These are phyloP conservation scores for Babyrousa celebensis DNA, from an alignment of 2,797 vertebrate species.

Conservation along the genomic window DNA sequence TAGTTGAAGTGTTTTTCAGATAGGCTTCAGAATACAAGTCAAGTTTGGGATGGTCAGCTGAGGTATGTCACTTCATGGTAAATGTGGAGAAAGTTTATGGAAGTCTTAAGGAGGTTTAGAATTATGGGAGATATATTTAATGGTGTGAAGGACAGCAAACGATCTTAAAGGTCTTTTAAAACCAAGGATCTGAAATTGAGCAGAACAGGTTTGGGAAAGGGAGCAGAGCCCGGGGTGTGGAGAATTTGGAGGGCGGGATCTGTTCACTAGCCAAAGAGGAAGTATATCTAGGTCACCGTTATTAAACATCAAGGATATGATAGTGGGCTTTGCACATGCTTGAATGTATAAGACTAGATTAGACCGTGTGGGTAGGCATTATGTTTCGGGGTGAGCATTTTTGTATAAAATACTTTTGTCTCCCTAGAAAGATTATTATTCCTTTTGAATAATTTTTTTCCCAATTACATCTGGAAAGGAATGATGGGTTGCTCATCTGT, in stretches of 20 bases:
- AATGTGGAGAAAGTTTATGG: constrained; percentile 45
- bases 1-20: constrained; percentile 36
- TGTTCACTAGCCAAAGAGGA: not conserved
- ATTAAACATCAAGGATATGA: not conserved
- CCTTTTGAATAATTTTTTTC: not conserved
- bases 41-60: not conserved
- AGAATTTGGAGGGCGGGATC: not conserved
- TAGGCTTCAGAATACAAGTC: not conserved
- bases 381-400: not conserved
- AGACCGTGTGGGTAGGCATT: not conserved
- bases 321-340: not conserved
- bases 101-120: not conserved
- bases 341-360: not conserved
- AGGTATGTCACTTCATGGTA: not conserved
- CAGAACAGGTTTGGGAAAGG: not conserved
- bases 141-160: not conserved
- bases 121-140: not conserved
- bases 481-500: not conserved
- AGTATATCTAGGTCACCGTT: not conserved
- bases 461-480: not conserved
- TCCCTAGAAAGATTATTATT: not conserved
- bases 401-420: not conserved
- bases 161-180: not conserved
- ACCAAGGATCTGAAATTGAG: not conserved
- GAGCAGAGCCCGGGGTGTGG: rapidly evolving